These are phyloP conservation scores for Bos taurus DNA, from an alignment of 2,113 vertebrate genomes.

Conservation along the genomic window ARS-UCD2.0 NC_037335.1:46060001-46060500, in stretches of 20 bases:
- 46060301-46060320: neutral
- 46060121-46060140: neutral
- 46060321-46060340: neutral
- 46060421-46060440: neutral
- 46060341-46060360: neutral
- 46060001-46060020: neutral
- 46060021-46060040: neutral
- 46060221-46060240: neutral
- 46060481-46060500: neutral
- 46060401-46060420: neutral
- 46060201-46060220: neutral
- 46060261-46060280: neutral
- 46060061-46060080: neutral
- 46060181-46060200: neutral
- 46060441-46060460: neutral
- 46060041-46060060: neutral
- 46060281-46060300: neutral
- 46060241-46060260: neutral
- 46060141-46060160: neutral
- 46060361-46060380: neutral
- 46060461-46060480: neutral
- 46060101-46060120: neutral
- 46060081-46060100: neutral
- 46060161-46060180: neutral
- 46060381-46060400: neutral